A percentile compares a stretch with the other conserved stretches of the same genome.
phyloP scores from a whole-genome alignment of 1,140 invertebrate genomes.

The silkworm (Bombyx mori) region ASM3026992v2 NC_085118.1:13884001-13884500 shows the following conservation, averaged over 20 bases:
- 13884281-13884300: constrained; percentile 23
- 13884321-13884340: constrained; percentile 37
- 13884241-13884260: background rate
- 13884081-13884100: too few relatives aligned
- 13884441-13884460: too few relatives aligned
- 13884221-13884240: constrained; percentile 29
- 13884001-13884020: too few relatives aligned
- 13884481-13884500: too few relatives aligned
- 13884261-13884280: constrained; percentile 16
- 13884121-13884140: background rate
- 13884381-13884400: background rate
- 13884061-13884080: too few relatives aligned
- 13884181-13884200: constrained; percentile 52
- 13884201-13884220: constrained; percentile 58
- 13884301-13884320: constrained; percentile 41
- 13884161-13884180: constrained; percentile 4
- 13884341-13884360: constrained; percentile 20
- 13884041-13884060: too few relatives aligned
- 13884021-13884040: too few relatives aligned
- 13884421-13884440: too few relatives aligned
- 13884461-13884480: too few relatives aligned
- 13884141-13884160: background rate
- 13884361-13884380: constrained; percentile 32
- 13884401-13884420: too few relatives aligned
- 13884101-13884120: too few relatives aligned